A percentile compares a stretch with the other conserved stretches of the same genome.
Conservation (phyloP, 2,113 vertebrate species). For the Toxotes chatareus region DNA sequence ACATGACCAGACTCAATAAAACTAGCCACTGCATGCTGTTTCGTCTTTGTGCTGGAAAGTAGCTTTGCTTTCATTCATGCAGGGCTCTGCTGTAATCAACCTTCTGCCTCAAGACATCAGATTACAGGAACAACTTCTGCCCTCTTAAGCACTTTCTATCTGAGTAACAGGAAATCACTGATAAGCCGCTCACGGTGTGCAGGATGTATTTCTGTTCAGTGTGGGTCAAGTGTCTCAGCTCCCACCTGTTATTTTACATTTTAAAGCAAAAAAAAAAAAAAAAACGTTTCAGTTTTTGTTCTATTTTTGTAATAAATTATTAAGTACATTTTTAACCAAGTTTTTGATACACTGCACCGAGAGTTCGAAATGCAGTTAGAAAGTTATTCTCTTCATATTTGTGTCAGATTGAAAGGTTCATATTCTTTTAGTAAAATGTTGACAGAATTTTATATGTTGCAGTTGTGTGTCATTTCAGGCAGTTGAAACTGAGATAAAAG, state of each 20-base stretch:
- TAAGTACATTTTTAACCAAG: not conserved
- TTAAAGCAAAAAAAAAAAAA: not conserved
- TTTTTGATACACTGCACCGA: not conserved
- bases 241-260: not conserved
- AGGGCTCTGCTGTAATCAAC: conserved; percentile 30
- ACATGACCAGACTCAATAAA: not conserved
- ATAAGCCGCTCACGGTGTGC: conserved; percentile 29
- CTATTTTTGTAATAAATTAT: not conserved
- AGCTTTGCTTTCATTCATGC: conserved; percentile 52
- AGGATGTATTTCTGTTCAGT: conserved; percentile 35
- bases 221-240: not conserved
- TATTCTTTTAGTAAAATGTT: not conserved
- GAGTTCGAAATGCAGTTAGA: not conserved
- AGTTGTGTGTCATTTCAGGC: no score
- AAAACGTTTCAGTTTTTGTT: not conserved
- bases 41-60: not conserved
- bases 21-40: not conserved
- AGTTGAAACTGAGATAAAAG: no score
- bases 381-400: not conserved
- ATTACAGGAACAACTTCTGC: conserved; percentile 71
- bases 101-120: conserved; percentile 49
- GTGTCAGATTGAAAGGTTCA: not conserved
- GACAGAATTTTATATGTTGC: not conserved
- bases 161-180: conserved; percentile 73
- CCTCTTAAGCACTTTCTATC: conserved; percentile 70